Evolutionary conservation across 2,888 invertebrate species (phyloP).

Genomic region (Hedya salicella): DNA sequence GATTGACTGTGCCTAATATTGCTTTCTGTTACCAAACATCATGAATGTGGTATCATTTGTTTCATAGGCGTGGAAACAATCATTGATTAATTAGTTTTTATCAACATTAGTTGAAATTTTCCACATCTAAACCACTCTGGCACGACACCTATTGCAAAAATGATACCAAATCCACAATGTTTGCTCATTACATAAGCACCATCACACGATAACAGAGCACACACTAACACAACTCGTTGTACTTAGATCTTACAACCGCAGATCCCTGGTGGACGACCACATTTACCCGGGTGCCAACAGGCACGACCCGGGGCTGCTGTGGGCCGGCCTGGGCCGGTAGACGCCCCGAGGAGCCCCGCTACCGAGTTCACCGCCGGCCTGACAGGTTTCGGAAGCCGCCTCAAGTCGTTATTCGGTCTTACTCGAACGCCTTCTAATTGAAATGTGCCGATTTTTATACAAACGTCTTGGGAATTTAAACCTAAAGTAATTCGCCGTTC

Average conservation of each 20-base stretch:
- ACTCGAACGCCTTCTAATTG: neutral
- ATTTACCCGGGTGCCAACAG: conserved; percentile 86
- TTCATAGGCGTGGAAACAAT: too few species aligned
- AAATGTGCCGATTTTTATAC: conserved; percentile 20
- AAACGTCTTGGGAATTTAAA: neutral
- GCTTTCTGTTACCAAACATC: too few species aligned
- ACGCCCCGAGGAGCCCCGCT: conserved; percentile 42
- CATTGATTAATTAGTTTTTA: too few species aligned
- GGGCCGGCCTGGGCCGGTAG: conserved; percentile 87
- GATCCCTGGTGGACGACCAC: conserved; percentile 86
- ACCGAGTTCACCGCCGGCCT: neutral
- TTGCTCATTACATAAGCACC: neutral
- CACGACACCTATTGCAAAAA: too few species aligned
- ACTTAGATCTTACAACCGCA: conserved; percentile 85
- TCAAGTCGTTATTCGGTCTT: conserved; percentile 38
- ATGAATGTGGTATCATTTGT: too few species aligned
- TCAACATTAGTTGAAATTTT: too few species aligned
- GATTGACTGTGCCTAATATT: too few species aligned
- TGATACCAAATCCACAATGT: neutral
- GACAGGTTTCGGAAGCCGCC: conserved; percentile 15
- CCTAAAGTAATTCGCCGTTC: too few species aligned
- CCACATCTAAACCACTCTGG: too few species aligned
- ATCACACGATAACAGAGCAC: neutral
- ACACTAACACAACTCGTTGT: conserved; percentile 66
- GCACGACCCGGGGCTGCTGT: conserved; percentile 87